Evolutionary conservation across 2,888 invertebrate species (phyloP).

Genomic region (Drosophila nr. fundita): DNA sequence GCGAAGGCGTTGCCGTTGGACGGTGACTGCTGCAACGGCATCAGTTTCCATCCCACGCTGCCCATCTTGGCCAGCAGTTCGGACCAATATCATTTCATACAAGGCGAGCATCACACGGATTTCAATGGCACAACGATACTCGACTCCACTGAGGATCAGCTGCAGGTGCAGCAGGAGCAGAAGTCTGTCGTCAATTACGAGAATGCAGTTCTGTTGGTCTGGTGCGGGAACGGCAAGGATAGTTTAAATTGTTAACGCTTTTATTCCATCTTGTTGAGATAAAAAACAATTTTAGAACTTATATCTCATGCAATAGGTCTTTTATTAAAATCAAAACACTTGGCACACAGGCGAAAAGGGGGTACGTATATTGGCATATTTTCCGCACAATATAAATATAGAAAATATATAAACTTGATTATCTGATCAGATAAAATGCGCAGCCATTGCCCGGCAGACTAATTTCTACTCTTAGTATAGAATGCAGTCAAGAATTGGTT

Average conservation of each 20-base stretch:
- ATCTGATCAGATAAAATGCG: too few species aligned
- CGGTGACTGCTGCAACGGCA: slow-evolving; percentile 93
- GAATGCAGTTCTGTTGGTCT: slow-evolving; percentile 81
- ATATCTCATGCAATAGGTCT: background rate
- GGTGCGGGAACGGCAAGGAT: slow-evolving; percentile 68
- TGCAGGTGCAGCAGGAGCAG: background rate
- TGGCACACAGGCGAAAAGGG: too few species aligned
- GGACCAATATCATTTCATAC: slow-evolving; percentile 90
- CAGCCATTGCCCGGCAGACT: too few species aligned
- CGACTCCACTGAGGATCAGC: background rate
- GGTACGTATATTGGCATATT: too few species aligned
- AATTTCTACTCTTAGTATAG: background rate
- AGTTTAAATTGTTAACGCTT: background rate
- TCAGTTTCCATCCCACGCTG: slow-evolving; percentile 92
- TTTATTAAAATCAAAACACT: background rate
- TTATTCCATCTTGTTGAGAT: background rate
- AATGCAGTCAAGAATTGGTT: background rate
- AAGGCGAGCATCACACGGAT: slow-evolving; percentile 3
- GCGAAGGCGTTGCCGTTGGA: slow-evolving; percentile 85
- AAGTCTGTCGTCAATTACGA: slow-evolving; percentile 73
- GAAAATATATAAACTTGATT: too few species aligned
- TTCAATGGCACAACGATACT: slow-evolving; percentile 1
- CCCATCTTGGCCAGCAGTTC: slow-evolving; percentile 94
- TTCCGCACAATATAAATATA: too few species aligned
- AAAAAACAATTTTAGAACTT: background rate